phyloP scores from a whole-genome alignment of 2,888 invertebrate species.

The Esperia sulphurella region DNA sequence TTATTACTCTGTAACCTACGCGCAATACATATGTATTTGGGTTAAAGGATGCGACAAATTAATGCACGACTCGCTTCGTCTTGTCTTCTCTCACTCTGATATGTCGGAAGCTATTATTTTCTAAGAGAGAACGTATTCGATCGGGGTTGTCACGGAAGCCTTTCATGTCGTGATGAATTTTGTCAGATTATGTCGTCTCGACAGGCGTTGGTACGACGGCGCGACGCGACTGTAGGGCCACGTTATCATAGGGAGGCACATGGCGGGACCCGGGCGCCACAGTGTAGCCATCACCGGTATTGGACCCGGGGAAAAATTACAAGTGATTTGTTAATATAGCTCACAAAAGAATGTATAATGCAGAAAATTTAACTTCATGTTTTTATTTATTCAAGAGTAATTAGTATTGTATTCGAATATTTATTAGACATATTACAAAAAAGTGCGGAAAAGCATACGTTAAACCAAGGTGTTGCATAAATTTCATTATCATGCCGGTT shows the following conservation, averaged over 20 bases:
- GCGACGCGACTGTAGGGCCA: conserved; percentile 27
- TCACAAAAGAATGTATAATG: too few species aligned
- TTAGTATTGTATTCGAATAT: too few species aligned
- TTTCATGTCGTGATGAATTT: conserved; percentile 54
- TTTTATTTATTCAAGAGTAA: too few species aligned
- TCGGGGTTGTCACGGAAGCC: conserved; percentile 32
- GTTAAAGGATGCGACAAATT: neutral
- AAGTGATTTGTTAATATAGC: too few species aligned
- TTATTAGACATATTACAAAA: too few species aligned
- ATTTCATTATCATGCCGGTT: too few species aligned
- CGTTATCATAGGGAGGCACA: conserved; percentile 53
- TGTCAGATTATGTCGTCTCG: conserved; percentile 43
- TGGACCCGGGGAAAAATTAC: neutral
- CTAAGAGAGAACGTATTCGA: conserved; percentile 22
- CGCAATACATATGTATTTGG: neutral
- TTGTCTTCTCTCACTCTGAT: neutral
- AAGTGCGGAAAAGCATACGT: too few species aligned
- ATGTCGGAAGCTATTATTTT: conserved; percentile 21
- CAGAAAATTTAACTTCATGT: too few species aligned
- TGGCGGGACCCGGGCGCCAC: conserved; percentile 6
- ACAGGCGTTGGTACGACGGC: conserved; percentile 12
- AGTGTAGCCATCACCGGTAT: neutral
- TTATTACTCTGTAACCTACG: neutral
- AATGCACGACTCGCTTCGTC: neutral
- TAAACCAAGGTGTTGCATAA: too few species aligned